Evolutionary conservation across 1,140 invertebrate genomes (phyloP).

Genomic region (Catajapyx aquilonaris): DNA sequence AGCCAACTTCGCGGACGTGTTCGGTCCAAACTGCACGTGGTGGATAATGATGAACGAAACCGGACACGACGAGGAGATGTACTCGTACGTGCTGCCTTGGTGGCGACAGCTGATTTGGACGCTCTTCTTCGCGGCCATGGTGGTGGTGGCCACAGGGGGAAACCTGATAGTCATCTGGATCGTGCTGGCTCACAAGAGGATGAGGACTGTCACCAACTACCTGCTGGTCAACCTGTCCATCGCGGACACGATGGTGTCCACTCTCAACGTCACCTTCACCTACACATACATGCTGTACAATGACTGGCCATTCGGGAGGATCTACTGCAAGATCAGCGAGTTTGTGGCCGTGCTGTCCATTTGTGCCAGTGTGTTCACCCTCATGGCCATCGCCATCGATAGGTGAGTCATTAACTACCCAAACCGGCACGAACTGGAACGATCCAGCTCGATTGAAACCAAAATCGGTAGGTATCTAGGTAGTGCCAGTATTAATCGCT

Average conservation of each 20-base stretch:
- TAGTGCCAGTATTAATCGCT: too few species aligned
- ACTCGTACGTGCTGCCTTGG: conserved; percentile 49
- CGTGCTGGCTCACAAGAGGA: conserved; percentile 67
- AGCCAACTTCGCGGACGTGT: too few species aligned
- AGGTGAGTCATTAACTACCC: too few species aligned
- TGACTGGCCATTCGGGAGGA: conserved; percentile 80
- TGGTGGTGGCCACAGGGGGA: conserved; percentile 72
- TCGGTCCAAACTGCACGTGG: too few species aligned
- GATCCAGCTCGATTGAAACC: too few species aligned
- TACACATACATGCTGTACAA: conserved; percentile 79
- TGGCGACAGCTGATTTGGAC: conserved; percentile 73
- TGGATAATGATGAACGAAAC: too few species aligned
- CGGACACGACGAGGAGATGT: too few species aligned
- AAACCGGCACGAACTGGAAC: too few species aligned
- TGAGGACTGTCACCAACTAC: conserved; percentile 90
- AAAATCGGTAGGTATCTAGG: too few species aligned
- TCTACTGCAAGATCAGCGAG: conserved; percentile 85
- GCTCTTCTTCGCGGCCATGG: conserved; percentile 63
- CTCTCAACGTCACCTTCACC: conserved; percentile 82
- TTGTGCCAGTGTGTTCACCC: conserved; percentile 78
- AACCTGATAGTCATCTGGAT: conserved; percentile 93
- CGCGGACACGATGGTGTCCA: conserved; percentile 77
- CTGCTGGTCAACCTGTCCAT: conserved; percentile 86
- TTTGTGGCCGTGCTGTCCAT: conserved; percentile 82
- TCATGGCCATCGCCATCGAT: conserved; percentile 91